Percentiles rank a stretch among this genome's conserved stretches.
phyloP scores from a whole-genome alignment of 2,888 invertebrate species.

The Ochlodes sylvanus region DNA sequence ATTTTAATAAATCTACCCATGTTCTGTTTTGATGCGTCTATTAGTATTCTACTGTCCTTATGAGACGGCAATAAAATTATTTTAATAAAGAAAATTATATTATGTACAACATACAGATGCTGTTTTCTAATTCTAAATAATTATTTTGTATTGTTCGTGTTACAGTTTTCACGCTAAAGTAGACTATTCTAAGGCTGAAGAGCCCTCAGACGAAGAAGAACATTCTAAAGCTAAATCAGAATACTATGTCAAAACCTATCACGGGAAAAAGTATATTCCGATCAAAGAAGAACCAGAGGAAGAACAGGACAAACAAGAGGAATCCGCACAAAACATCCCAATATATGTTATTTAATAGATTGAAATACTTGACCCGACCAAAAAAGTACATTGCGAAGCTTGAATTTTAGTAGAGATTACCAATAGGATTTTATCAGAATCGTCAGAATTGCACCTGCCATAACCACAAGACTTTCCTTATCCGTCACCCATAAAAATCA shows the following conservation, averaged over 20 bases:
- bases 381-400: constrained; percentile 5
- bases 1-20: too few species aligned
- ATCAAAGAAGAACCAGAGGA: constrained; percentile 25
- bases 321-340: constrained; percentile 19
- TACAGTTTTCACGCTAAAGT: constrained; percentile 50
- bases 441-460: not conserved
- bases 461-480: not conserved
- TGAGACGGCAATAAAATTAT: too few species aligned
- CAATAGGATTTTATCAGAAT: constrained; percentile 5
- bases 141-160: constrained; percentile 5
- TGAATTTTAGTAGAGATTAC: not conserved
- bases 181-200: constrained; percentile 43
- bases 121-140: too few species aligned
- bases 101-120: too few species aligned
- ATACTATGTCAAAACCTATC: constrained; percentile 22
- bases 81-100: too few species aligned
- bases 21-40: too few species aligned
- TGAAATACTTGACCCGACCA: not conserved
- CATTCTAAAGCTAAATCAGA: constrained; percentile 28
- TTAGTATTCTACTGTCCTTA: too few species aligned
- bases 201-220: constrained; percentile 32
- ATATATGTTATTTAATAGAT: constrained; percentile 26
- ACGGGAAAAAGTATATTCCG: constrained; percentile 23
- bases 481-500: not conserved
- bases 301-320: constrained; percentile 26